These are phyloP conservation scores for Xiphophorus hellerii DNA, from an alignment of 2,113 vertebrate genomes.

Conservation along the genomic window DNA sequence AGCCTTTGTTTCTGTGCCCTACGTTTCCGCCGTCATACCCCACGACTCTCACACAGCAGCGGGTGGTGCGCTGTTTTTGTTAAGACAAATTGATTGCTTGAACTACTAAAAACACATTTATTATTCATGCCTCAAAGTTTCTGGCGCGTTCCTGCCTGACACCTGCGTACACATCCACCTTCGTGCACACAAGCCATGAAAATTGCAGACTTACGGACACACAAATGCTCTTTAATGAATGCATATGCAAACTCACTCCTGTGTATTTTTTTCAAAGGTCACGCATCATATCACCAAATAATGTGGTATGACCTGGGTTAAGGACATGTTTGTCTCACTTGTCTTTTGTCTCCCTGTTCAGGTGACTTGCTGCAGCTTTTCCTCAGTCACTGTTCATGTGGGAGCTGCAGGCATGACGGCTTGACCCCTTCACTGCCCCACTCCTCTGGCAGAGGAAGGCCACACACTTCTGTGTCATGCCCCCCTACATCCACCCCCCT, in stretches of 20 bases:
- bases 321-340: slow-evolving; percentile 14
- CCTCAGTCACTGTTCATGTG: slow-evolving; percentile 36
- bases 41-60: slow-evolving; percentile 49
- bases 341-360: slow-evolving; percentile 27
- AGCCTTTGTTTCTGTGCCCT: not conserved
- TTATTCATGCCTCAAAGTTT: slow-evolving; percentile 55
- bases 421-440: slow-evolving; percentile 61
- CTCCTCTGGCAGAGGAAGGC: slow-evolving; percentile 69
- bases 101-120: slow-evolving; percentile 58
- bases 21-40: slow-evolving; percentile 9
- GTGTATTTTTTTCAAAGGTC: not conserved
- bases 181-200: not conserved
- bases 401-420: slow-evolving; percentile 71
- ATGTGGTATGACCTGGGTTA: not conserved
- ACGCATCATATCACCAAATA: slow-evolving; percentile 1
- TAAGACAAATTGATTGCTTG: slow-evolving; percentile 55
- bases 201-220: not conserved
- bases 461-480: slow-evolving; percentile 64
- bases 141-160: slow-evolving; percentile 23
- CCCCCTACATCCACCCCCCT: slow-evolving; percentile 58
- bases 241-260: slow-evolving; percentile 15
- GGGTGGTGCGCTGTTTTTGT: slow-evolving; percentile 59
- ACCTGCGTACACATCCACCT: not conserved
- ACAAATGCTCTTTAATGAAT: not conserved
- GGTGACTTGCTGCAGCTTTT: slow-evolving; percentile 36